phyloP scores from a whole-genome alignment of 2,113 vertebrate genomes.

The Speoplatyrhinus poulsoni region DNA sequence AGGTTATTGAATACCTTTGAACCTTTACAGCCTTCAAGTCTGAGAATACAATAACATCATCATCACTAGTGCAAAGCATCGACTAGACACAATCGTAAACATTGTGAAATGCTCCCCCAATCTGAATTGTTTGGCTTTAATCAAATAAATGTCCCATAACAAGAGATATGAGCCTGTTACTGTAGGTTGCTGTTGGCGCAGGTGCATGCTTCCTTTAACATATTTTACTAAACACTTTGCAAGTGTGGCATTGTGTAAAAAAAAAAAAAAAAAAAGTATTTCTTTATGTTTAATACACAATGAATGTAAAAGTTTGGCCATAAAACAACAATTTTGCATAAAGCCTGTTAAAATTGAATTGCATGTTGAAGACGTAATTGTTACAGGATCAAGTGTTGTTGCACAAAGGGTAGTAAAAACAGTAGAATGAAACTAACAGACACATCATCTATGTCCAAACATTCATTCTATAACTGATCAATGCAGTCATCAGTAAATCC shows the following conservation, averaged over 20 bases:
- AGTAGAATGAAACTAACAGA: neutral
- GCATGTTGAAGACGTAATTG: slow-evolving; percentile 46
- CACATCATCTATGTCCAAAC: slow-evolving; percentile 7
- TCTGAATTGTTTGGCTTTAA: slow-evolving; percentile 67
- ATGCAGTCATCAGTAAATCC: slow-evolving; percentile 28
- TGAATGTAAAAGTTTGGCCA: slow-evolving; percentile 51
- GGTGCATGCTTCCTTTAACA: slow-evolving; percentile 61
- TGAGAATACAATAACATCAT: neutral
- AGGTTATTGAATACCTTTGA: too few relatives aligned
- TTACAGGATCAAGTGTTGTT: slow-evolving; percentile 17
- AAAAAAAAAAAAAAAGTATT: slow-evolving; percentile 38
- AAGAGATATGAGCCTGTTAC: slow-evolving; percentile 70
- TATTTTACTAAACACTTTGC: slow-evolving; percentile 41
- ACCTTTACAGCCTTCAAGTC: neutral
- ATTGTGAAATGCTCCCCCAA: slow-evolving; percentile 63
- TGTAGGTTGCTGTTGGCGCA: slow-evolving; percentile 74
- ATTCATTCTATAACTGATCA: neutral
- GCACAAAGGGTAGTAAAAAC: slow-evolving; percentile 16
- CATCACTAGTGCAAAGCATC: slow-evolving; percentile 48
- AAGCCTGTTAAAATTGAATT: slow-evolving; percentile 42
- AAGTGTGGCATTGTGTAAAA: slow-evolving; percentile 32
- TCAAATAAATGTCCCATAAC: slow-evolving; percentile 72
- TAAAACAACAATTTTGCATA: slow-evolving; percentile 31
- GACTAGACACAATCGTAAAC: slow-evolving; percentile 61
- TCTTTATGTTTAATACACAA: slow-evolving; percentile 59